A percentile compares a stretch with the other conserved stretches of the same genome.
Evolutionary conservation across 2,797 vertebrate species (phyloP).

Genomic region (Simalia tracyae): DNA sequence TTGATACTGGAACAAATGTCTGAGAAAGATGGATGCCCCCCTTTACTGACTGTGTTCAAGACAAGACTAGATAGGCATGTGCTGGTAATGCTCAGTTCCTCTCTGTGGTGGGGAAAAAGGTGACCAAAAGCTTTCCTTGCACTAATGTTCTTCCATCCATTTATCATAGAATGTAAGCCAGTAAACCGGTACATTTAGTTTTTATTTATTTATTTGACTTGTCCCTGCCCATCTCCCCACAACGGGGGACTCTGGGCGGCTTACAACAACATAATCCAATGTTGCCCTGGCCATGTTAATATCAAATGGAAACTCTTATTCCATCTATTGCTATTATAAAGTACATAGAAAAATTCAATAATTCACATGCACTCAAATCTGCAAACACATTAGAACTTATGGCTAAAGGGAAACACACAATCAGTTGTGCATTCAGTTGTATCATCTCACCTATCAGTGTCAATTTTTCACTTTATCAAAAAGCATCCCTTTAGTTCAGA

Average conservation of each 20-base stretch:
- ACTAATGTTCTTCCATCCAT: neutral
- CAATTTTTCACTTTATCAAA: neutral
- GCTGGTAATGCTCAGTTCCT: too few relatives aligned
- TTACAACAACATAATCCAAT: neutral
- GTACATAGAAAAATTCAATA: accelerated
- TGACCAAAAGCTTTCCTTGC: neutral
- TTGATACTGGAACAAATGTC: neutral
- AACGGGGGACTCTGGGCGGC: too few relatives aligned
- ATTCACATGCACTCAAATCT: neutral
- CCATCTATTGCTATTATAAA: neutral
- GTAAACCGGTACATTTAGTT: neutral
- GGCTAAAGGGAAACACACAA: neutral
- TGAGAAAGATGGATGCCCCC: too few relatives aligned
- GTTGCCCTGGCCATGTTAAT: accelerated
- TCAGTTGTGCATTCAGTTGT: neutral
- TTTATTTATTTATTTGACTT: too few relatives aligned
- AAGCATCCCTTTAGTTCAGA: neutral
- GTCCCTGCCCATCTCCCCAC: too few relatives aligned
- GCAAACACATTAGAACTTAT: accelerated
- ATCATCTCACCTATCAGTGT: too few relatives aligned
- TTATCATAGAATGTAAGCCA: neutral
- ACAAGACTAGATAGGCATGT: too few relatives aligned
- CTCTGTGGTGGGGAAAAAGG: too few relatives aligned
- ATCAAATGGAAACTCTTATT: neutral
- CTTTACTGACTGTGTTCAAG: too few relatives aligned